A percentile compares a stretch with the other conserved stretches of the same genome.
phyloP scores from a whole-genome alignment of 2,888 invertebrate genomes.

The Lamellibrachia columna region DNA sequence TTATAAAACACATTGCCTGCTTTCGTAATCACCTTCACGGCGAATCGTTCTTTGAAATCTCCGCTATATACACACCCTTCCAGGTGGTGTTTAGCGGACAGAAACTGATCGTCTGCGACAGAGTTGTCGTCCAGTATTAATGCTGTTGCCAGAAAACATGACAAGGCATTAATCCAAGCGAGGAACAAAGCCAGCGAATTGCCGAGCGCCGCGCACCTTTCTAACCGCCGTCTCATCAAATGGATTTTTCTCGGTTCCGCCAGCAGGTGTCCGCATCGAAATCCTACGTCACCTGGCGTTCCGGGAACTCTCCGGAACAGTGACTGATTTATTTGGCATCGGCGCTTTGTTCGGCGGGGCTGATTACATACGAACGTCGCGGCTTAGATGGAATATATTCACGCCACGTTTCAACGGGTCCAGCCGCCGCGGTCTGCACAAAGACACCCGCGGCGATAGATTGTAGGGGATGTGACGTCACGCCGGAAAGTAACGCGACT shows the following conservation, averaged over 20 bases:
- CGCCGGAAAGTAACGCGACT: background rate
- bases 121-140: background rate
- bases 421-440: background rate
- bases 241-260: background rate
- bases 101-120: background rate
- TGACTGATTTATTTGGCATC: background rate
- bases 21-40: background rate
- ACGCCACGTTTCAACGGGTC: background rate
- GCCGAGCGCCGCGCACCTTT: background rate
- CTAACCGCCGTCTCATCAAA: background rate
- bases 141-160: background rate
- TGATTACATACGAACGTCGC: background rate
- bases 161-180: slow-evolving; percentile 10
- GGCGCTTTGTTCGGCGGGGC: background rate
- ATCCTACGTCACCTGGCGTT: background rate
- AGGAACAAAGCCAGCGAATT: background rate
- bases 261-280: background rate
- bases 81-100: background rate
- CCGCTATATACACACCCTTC: background rate
- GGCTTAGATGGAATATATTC: slow-evolving; percentile 10
- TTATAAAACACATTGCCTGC: background rate
- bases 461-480: background rate
- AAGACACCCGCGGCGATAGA: background rate
- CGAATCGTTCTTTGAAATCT: background rate
- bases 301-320: background rate